Percentiles rank a stretch among this genome's conserved stretches.
Conservation (phyloP, 2,113 vertebrate species). For the Bagarius yarrelli region DNA sequence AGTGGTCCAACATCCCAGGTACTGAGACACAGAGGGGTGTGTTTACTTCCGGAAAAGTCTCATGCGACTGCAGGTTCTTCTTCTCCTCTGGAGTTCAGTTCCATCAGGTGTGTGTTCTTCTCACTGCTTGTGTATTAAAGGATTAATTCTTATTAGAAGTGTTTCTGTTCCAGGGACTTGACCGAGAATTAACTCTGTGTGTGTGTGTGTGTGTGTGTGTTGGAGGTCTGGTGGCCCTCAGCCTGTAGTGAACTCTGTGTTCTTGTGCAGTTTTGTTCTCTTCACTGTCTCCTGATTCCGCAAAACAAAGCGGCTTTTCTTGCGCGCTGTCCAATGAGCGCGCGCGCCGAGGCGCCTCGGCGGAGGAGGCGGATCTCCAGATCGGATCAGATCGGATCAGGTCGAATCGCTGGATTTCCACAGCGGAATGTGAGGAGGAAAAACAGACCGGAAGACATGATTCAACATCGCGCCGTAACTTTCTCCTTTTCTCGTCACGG, state of each 20-base stretch:
- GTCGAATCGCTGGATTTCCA: slow-evolving; percentile 41
- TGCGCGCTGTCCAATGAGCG: slow-evolving; percentile 56
- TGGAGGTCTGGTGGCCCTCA: neutral
- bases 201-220: neutral
- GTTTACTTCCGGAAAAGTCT: no score
- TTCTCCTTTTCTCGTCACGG: slow-evolving; percentile 28
- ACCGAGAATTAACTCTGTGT: no score
- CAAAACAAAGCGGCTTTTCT: slow-evolving; percentile 58
- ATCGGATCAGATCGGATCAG: slow-evolving; percentile 44
- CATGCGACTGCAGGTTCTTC: no score
- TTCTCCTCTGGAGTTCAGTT: no score
- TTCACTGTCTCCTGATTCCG: slow-evolving; percentile 54
- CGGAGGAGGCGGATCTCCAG: slow-evolving; percentile 43
- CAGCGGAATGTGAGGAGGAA: slow-evolving; percentile 34
- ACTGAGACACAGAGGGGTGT: no score
- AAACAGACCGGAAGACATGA: neutral
- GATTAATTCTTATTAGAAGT: no score
- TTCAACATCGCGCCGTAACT: neutral
- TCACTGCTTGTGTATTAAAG: no score
- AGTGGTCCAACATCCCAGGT: no score
- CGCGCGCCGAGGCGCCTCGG: slow-evolving; percentile 11
- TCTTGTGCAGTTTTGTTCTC: slow-evolving; percentile 39
- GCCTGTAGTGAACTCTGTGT: neutral
- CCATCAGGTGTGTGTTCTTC: no score
- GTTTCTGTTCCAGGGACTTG: no score